phyloP scores from a whole-genome alignment of 2,113 vertebrate species.

The Chamaea fasciata region DNA sequence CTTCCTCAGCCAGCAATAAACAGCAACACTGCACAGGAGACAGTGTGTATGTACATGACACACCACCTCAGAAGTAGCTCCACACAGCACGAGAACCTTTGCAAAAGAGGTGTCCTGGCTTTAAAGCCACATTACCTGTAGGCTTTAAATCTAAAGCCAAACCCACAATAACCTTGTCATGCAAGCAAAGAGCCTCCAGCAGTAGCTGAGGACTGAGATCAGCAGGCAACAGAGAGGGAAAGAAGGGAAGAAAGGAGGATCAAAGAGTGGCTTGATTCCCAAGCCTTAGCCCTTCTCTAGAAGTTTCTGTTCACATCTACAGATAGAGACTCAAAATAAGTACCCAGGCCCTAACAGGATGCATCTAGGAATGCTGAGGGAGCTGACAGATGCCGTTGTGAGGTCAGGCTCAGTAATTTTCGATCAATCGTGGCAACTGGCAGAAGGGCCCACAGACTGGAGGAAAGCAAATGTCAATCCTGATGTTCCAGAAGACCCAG shows the following conservation, averaged over 20 bases:
- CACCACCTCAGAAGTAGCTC: background rate
- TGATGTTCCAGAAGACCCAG: background rate
- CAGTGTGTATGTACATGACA: fast-evolving
- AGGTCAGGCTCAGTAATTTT: background rate
- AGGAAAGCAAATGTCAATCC: background rate
- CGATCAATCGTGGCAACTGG: background rate
- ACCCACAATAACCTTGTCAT: background rate
- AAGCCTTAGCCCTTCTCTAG: background rate
- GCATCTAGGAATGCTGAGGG: background rate
- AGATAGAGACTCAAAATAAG: background rate
- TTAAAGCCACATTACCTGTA: background rate
- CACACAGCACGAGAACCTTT: background rate
- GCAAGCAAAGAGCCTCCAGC: background rate
- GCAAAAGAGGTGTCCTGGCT: background rate
- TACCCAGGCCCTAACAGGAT: background rate
- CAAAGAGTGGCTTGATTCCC: background rate
- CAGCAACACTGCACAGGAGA: background rate
- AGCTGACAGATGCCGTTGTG: fast-evolving
- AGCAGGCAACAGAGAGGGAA: background rate
- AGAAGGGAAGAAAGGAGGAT: background rate
- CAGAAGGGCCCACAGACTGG: background rate
- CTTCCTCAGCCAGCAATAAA: background rate
- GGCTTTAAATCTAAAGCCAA: background rate
- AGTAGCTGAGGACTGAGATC: background rate
- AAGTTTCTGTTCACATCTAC: background rate